These are phyloP conservation scores for Pseudopipra pipra DNA, from an alignment of 2,113 vertebrate genomes.

Conservation along the genomic window DNA sequence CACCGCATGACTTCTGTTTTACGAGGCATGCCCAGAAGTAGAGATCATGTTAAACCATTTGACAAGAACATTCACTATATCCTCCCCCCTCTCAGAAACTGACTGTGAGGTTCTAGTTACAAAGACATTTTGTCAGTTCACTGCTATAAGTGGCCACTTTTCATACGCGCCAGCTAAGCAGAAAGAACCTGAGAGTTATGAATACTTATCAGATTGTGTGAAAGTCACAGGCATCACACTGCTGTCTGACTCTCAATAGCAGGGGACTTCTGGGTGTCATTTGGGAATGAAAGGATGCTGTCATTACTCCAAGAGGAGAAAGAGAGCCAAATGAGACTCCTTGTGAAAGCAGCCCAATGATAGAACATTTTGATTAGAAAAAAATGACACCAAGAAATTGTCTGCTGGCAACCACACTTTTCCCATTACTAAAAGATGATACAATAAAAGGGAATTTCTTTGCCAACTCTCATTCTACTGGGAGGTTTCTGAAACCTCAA, in stretches of 20 bases:
- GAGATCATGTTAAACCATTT: slow-evolving; percentile 41
- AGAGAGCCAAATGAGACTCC: slow-evolving; percentile 11
- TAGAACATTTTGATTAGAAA: slow-evolving; percentile 44
- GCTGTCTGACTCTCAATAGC: slow-evolving; percentile 38
- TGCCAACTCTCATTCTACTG: slow-evolving; percentile 21
- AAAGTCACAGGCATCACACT: slow-evolving; percentile 36
- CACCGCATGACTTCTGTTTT: slow-evolving; percentile 20
- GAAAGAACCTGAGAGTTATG: slow-evolving; percentile 46
- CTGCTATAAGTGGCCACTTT: slow-evolving; percentile 51
- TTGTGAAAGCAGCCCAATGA: slow-evolving; percentile 53
- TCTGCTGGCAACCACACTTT: slow-evolving; percentile 27
- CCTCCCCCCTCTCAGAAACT: not conserved
- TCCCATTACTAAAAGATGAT: slow-evolving; percentile 20
- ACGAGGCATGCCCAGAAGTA: not conserved
- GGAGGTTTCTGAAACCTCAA: slow-evolving; percentile 24
- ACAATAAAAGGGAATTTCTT: slow-evolving; percentile 28
- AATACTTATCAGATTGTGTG: slow-evolving; percentile 61
- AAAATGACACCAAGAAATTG: slow-evolving; percentile 47
- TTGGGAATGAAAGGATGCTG: slow-evolving; percentile 56
- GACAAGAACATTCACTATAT: slow-evolving; percentile 31
- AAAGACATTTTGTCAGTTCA: slow-evolving; percentile 58
- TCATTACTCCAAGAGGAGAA: slow-evolving; percentile 47
- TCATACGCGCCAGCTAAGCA: slow-evolving; percentile 1
- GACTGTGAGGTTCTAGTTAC: not conserved
- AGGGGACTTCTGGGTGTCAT: slow-evolving; percentile 47